Evolutionary conservation across 2,888 invertebrate genomes (phyloP), one percentile per base, ranked within the genome.

Genomic region (Lasius platythorax): DNA sequence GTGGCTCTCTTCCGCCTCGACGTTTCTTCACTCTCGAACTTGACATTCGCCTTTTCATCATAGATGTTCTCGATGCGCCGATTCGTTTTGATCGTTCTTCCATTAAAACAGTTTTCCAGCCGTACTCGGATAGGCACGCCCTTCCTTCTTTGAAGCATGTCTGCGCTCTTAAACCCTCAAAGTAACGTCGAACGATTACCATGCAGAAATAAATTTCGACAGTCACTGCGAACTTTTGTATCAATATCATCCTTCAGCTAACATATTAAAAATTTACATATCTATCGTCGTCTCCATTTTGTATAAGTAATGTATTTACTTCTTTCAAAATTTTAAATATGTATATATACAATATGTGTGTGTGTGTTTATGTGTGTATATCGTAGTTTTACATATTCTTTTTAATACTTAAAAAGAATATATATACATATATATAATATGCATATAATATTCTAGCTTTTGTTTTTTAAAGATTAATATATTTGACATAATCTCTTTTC

Each of bases 31-130:
- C 63, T 82, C 79, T 56, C 78, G 61, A 89, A 78, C 72, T 84
- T 74, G 82, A 88, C 85, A 82, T 84, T 88, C 82, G 83, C 67
- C 85, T 88, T 87, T 88, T 89, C 89, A 85, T 82, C 85, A 84
- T 63, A 83, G 56, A 53, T 70, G 58, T 28, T 70, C 53, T 18
- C 50, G 33, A 61, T 74, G 46, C 33, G 37, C 8, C 76, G 66
- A 66, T 66, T 61, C 72, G 83, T 83, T 85, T 89, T 89, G 85
- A 89, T 87, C 88, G 84, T 82, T 89, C 87, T 75, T 82, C 84
- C 85, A 87, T 89, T 84, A 87, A 84, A 88, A 87, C 82, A 82
- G 76, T 84, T 87, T 83, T 68, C 72, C 68, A 56, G n/a, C 61
- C 61, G 70, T 63, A 64, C 46, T 72, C 46, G 82, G 64, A 23